Conservation (phyloP, 2,113 vertebrate species). For the Melanerpes aurifrons region DNA sequence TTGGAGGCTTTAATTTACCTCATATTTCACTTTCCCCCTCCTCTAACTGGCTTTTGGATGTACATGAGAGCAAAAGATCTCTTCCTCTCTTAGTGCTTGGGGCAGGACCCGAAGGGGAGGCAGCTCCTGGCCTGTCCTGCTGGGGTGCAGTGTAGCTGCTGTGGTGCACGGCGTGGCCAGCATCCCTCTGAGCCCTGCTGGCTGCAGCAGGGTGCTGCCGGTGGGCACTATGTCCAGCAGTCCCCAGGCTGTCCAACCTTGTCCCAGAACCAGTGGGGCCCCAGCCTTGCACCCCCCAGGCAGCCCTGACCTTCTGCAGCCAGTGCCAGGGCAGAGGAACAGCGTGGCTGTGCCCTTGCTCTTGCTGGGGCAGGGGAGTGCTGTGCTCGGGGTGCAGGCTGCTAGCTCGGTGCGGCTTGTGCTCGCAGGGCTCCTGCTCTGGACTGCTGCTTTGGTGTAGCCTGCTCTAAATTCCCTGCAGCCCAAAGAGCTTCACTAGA, state of each 20-base stretch:
- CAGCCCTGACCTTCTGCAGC: not conserved
- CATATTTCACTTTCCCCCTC: slow-evolving; percentile 30
- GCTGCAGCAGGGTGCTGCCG: not conserved
- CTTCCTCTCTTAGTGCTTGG: not conserved
- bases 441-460: not conserved
- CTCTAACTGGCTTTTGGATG: not conserved
- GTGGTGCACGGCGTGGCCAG: accelerated
- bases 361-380: not conserved
- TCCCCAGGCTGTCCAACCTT: not conserved
- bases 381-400: not conserved
- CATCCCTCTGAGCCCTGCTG: not conserved
- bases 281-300: not conserved
- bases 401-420: not conserved
- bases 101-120: not conserved
- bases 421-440: not conserved
- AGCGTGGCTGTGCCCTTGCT: not conserved
- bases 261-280: not conserved
- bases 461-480: not conserved
- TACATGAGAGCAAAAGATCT: slow-evolving; percentile 27
- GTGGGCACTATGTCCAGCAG: not conserved
- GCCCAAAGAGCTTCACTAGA: not conserved
- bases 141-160: not conserved
- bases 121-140: not conserved
- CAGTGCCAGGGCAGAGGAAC: not conserved
- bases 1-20: slow-evolving; percentile 64